Conservation (phyloP, 1,140 invertebrate genomes). For the Drosophila rufa region DNA sequence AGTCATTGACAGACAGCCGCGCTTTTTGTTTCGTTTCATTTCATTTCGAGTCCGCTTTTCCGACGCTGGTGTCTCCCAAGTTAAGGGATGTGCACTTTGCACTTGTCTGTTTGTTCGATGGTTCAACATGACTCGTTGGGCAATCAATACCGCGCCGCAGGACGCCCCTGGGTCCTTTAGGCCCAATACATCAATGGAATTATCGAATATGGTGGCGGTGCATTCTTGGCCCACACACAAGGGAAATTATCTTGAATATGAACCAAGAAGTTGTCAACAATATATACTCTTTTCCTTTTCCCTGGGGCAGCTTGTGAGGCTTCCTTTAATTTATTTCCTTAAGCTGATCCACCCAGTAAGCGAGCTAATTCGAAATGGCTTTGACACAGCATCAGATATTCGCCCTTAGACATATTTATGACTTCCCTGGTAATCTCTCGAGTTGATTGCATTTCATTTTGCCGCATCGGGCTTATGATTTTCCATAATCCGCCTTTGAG, state of each 20-base stretch:
- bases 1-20: constrained; percentile 27
- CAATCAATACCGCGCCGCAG: constrained; percentile 18
- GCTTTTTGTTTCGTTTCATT: constrained; percentile 30
- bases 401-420: constrained; percentile 35
- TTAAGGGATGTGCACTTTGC: constrained; percentile 13
- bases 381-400: constrained; percentile 2
- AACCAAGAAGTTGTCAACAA: neutral
- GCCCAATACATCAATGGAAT: constrained; percentile 29
- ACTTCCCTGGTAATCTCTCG: constrained; percentile 16
- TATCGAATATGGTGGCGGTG: constrained; percentile 6
- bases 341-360: neutral
- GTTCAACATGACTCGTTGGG: constrained; percentile 35
- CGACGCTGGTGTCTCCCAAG: neutral
- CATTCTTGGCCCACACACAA: too few relatives aligned
- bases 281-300: too few relatives aligned
- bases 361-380: constrained; percentile 11
- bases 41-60: constrained; percentile 10
- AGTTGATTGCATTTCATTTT: constrained; percentile 46
- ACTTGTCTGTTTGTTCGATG: constrained; percentile 37
- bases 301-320: neutral
- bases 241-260: neutral
- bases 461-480: constrained; percentile 21
- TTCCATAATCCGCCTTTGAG: constrained; percentile 39
- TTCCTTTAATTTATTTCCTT: constrained; percentile 17
- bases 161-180: constrained; percentile 10